Evolutionary conservation across 1,140 invertebrate species (phyloP).

Genomic region (Archivesica marissinica): DNA sequence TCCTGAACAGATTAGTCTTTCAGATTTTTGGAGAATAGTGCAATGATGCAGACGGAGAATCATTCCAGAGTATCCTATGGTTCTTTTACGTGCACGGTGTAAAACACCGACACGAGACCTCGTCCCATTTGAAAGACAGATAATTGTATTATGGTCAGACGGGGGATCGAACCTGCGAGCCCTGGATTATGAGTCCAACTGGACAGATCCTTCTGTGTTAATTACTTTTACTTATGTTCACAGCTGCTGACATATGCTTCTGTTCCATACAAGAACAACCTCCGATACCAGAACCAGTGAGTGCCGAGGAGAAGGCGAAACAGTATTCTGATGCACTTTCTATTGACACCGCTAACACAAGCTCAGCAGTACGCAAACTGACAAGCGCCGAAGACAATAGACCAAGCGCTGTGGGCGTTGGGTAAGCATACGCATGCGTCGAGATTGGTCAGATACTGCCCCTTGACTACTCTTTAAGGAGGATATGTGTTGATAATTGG

Average conservation of each 20-base stretch:
- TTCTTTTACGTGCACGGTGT: too few relatives aligned
- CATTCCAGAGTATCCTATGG: too few relatives aligned
- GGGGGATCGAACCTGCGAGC: not conserved
- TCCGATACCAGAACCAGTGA: conserved; percentile 41
- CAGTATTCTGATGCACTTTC: conserved; percentile 48
- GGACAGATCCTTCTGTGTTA: not conserved
- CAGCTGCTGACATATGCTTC: conserved; percentile 49
- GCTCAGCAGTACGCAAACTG: conserved; percentile 59
- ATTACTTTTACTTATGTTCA: not conserved
- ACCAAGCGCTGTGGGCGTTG: conserved; percentile 67
- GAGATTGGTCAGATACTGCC: too few relatives aligned
- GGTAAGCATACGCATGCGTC: too few relatives aligned
- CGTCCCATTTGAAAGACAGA: too few relatives aligned
- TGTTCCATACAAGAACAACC: conserved; percentile 40
- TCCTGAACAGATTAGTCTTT: too few relatives aligned
- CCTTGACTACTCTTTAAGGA: too few relatives aligned
- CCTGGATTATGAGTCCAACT: not conserved
- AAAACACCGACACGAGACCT: too few relatives aligned
- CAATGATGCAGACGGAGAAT: not conserved
- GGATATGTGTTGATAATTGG: too few relatives aligned
- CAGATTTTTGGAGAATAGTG: too few relatives aligned
- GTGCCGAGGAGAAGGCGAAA: conserved; percentile 21
- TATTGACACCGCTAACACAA: conserved; percentile 64
- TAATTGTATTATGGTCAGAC: not conserved
- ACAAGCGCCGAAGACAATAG: conserved; percentile 66